Evolutionary conservation across 2,888 invertebrate genomes (phyloP).

Genomic region (Carpatolechia fugitivella): DNA sequence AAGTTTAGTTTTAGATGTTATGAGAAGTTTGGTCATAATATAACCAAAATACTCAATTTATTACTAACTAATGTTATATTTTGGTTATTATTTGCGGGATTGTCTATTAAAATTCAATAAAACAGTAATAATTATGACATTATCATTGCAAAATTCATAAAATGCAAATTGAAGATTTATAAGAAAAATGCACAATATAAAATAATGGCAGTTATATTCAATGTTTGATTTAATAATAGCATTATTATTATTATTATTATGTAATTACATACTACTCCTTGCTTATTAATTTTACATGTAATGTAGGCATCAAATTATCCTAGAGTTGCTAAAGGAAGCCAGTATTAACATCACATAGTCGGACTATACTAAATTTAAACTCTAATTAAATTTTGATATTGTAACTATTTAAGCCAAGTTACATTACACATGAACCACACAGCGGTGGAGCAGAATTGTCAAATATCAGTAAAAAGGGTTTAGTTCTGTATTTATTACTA

Average conservation of each 20-base stretch:
- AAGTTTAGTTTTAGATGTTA: no score
- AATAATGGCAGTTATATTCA: not conserved
- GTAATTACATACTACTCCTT: constrained; percentile 8
- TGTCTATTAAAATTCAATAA: no score
- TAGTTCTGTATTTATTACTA: no score
- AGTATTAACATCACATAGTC: constrained; percentile 31
- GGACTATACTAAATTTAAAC: constrained; percentile 22
- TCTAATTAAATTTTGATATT: not conserved
- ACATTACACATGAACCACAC: not conserved
- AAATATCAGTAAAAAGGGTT: no score
- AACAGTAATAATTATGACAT: no score
- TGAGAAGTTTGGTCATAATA: no score
- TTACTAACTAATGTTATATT: no score
- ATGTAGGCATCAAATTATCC: not conserved
- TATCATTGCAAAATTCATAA: no score
- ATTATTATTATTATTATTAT: constrained; percentile 1
- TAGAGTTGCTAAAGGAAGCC: constrained; percentile 26
- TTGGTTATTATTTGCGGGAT: no score
- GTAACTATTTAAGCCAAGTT: not conserved
- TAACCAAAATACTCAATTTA: no score
- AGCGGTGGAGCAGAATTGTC: no score
- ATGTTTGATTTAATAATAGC: not conserved
- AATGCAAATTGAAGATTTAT: no score
- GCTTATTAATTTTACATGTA: not conserved
- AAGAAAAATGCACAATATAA: not conserved